These are phyloP conservation scores for Crenichthys baileyi DNA, from an alignment of 2,797 vertebrate genomes.

Conservation along the genomic window DNA sequence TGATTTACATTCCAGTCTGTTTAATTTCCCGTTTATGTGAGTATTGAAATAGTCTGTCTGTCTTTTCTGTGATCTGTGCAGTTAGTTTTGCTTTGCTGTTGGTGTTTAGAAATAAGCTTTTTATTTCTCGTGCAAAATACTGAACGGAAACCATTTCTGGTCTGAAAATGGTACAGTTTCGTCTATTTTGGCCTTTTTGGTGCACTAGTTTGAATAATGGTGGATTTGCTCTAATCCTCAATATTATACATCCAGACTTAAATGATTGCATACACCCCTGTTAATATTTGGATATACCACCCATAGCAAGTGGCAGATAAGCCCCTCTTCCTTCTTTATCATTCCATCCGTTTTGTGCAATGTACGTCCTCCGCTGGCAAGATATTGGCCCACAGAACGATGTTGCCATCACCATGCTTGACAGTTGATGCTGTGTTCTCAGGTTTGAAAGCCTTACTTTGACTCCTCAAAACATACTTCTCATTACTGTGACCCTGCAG, in stretches of 20 bases:
- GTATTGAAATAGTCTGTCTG: slow-evolving; percentile 1
- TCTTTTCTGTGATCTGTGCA: neutral
- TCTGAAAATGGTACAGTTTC: neutral
- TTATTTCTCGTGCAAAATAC: neutral
- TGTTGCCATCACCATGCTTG: neutral
- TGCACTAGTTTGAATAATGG: no score
- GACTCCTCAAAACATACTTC: neutral
- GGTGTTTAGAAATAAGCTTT: neutral
- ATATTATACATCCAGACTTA: no score
- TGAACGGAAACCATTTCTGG: neutral
- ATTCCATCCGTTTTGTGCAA: no score
- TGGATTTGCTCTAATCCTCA: no score
- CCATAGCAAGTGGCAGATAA: no score
- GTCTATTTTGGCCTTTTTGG: neutral
- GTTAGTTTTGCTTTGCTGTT: slow-evolving; percentile 8
- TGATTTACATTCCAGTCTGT: slow-evolving; percentile 8
- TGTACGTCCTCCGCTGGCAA: no score
- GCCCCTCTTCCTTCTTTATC: no score
- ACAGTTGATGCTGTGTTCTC: neutral
- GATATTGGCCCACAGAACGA: neutral
- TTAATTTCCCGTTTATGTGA: slow-evolving; percentile 12
- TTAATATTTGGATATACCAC: no score
- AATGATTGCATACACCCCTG: no score
- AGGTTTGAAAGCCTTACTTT: neutral
- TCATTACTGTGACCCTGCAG: no score